Conservation (phyloP, 2,113 vertebrate species). For the Xiphophorus couchianus region DNA sequence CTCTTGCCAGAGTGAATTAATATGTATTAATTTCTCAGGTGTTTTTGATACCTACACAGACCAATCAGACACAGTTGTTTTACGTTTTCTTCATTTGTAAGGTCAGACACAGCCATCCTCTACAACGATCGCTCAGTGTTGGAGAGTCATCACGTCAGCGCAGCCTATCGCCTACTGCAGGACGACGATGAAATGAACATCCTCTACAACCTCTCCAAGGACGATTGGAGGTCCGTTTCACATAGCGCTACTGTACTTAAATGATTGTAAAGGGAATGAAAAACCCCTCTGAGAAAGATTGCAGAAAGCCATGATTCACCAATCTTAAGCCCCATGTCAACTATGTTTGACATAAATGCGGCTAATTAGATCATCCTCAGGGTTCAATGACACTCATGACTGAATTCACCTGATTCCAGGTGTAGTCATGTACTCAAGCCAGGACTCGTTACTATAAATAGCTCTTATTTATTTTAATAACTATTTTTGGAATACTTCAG, state of each 20-base stretch:
- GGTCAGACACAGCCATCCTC: slow-evolving; percentile 95
- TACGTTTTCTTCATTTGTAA: slow-evolving; percentile 53
- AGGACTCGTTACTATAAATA: slow-evolving; percentile 49
- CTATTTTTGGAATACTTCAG: neutral
- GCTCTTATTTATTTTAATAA: slow-evolving; percentile 27
- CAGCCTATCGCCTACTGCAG: slow-evolving; percentile 93
- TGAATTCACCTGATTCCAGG: slow-evolving; percentile 29
- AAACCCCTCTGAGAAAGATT: neutral
- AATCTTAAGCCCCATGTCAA: neutral
- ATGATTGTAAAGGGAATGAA: slow-evolving; percentile 13
- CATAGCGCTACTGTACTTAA: neutral
- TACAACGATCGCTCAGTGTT: slow-evolving; percentile 96
- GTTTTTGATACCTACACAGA: neutral
- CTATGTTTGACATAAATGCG: slow-evolving; percentile 9
- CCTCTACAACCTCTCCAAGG: slow-evolving; percentile 95
- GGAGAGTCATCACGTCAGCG: slow-evolving; percentile 97
- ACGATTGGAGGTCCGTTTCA: slow-evolving; percentile 94
- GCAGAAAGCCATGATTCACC: neutral
- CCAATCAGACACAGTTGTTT: neutral
- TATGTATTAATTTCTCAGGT: neutral
- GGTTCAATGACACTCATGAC: slow-evolving; percentile 39
- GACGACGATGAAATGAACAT: slow-evolving; percentile 99
- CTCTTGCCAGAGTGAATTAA: neutral
- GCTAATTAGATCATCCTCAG: slow-evolving; percentile 26
- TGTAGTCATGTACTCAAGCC: neutral